Conservation (phyloP, 2,888 invertebrate species). For the Scaptomyza flava region DNA sequence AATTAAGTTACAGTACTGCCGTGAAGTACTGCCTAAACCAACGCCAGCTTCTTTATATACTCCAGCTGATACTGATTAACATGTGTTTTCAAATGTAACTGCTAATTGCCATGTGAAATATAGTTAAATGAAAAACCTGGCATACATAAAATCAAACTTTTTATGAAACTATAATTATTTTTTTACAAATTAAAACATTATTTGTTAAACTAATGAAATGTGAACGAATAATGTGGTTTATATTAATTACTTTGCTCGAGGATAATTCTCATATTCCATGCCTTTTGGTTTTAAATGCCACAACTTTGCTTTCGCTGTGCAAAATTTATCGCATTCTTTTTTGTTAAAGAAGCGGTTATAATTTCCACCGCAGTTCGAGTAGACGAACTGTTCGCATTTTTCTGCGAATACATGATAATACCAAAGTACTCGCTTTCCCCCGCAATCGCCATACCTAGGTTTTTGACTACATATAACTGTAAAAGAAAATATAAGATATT, state of each 20-base stretch:
- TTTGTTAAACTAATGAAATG: too few species aligned
- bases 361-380: conserved; percentile 52
- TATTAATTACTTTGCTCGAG: too few species aligned
- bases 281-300: background rate
- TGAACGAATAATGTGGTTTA: too few species aligned
- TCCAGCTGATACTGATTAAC: background rate
- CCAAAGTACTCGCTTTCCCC: conserved; percentile 35
- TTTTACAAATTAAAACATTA: too few species aligned
- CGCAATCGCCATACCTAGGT: conserved; percentile 36
- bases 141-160: background rate
- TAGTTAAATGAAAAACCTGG: background rate
- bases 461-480: conserved; percentile 32
- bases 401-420: conserved; percentile 11
- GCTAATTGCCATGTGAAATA: background rate
- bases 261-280: too few species aligned
- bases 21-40: background rate
- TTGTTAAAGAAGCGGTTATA: conserved; percentile 38
- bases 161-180: background rate
- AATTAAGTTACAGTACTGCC: background rate
- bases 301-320: background rate
- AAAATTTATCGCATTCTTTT: conserved; percentile 29
- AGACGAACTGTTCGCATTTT: conserved; percentile 34
- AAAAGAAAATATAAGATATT: background rate
- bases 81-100: conserved; percentile 17
- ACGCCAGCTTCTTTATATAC: conserved; percentile 6